Base-by-base conservation (phyloP, 1,140 invertebrate species). In the Brachionus asplanchnoidis region DNA sequence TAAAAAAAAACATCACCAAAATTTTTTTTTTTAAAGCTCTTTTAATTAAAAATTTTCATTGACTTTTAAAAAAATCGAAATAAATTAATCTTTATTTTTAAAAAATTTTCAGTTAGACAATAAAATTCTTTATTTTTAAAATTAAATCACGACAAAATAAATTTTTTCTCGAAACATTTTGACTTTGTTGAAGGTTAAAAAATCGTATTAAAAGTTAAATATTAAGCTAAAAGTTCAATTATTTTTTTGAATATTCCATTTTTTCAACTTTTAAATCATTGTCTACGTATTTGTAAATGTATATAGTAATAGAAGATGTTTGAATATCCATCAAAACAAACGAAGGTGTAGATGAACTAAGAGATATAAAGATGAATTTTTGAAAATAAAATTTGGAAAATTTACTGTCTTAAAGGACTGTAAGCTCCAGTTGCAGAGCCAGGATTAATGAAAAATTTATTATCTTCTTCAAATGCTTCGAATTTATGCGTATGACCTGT, bases 271-370 rank as follows among this genome's bases (percentile, higher is more conserved):
- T 99, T 6, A 99, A 97, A 90, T 99, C 97, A 88, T 98, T 96
- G 32, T 79, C 50, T 75, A 99, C 93, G 42, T 99, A 91, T 90
- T 98, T 96, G 90, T 99, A 99, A 1, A 99, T 95, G 90, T 99
- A 99, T 8, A 96, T 97, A 6, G 98, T 96, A 82, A 99, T 96
- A 26, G 95, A 97, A 3, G 95, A 94, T 88, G 96, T 96, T 89
- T 99, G 97, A 86, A 99, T 99, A 89, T 99, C 97, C 94, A 99
- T 96, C 36, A 99, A 91, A 9, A 98, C 96, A 91, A 99, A 99
- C 1, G 97, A 99, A 79, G 98, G 96, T 85, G 93, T 95, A 11
- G 53, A 44, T 68, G 66, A 53, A 26, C 53, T 78, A 23, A 28
- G 40, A 60, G 1, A 5, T 26, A 46, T 40, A 26, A 66, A 9